Conservation (phyloP, 1,140 invertebrate species). For the Prorops nasuta region DNA sequence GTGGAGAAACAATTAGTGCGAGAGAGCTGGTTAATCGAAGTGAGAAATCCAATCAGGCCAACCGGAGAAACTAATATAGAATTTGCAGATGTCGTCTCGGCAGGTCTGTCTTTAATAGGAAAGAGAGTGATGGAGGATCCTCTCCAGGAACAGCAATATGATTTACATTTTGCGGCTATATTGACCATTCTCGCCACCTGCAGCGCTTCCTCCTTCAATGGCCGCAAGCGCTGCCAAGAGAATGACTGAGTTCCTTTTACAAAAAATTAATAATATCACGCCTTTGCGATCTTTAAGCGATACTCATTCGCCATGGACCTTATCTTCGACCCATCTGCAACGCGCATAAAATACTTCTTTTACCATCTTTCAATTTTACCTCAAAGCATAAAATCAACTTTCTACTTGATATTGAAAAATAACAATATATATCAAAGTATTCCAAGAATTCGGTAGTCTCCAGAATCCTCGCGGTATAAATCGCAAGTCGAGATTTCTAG, state of each 20-base stretch:
- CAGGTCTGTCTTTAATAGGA: slow-evolving; percentile 33
- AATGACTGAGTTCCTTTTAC: slow-evolving; percentile 44
- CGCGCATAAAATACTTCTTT: neutral
- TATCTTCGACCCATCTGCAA: neutral
- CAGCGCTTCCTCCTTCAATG: slow-evolving; percentile 38
- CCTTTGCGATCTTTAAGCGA: slow-evolving; percentile 20
- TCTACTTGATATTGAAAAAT: no score
- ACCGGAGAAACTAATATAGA: slow-evolving; percentile 45
- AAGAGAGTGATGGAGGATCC: slow-evolving; percentile 6
- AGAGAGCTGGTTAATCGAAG: slow-evolving; percentile 27
- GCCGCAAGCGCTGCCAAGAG: slow-evolving; percentile 31
- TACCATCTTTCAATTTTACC: neutral
- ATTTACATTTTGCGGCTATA: slow-evolving; percentile 58
- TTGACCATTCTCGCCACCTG: slow-evolving; percentile 57
- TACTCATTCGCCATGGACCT: slow-evolving; percentile 6
- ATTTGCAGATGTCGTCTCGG: slow-evolving; percentile 25
- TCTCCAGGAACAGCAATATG: slow-evolving; percentile 49
- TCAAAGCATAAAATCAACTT: neutral
- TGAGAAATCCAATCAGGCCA: slow-evolving; percentile 43
- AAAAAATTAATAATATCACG: slow-evolving; percentile 48
- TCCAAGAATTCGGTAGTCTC: no score
- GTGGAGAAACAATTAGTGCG: slow-evolving; percentile 38
- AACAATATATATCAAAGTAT: no score
- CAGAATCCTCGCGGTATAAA: no score
- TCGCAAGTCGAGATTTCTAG: no score